phyloP scores from a whole-genome alignment of 2,888 invertebrate genomes.

The Athalia cordata region DNA sequence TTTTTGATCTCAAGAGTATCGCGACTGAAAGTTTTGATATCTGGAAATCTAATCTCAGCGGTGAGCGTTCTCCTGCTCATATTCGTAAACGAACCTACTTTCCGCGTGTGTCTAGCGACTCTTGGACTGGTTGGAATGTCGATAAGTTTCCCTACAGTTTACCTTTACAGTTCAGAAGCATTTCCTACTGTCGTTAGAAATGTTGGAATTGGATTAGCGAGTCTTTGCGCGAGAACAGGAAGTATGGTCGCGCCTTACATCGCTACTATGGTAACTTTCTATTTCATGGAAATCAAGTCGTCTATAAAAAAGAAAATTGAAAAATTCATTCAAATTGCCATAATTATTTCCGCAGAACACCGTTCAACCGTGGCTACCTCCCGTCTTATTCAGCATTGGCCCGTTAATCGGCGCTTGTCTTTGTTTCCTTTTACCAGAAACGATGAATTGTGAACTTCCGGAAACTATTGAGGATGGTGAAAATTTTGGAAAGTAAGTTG shows the following conservation, averaged over 20 bases:
- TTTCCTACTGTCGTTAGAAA: slow-evolving; percentile 94
- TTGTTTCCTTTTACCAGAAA: slow-evolving; percentile 75
- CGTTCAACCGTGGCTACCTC: slow-evolving; percentile 68
- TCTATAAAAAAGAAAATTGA: background rate
- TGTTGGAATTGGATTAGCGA: slow-evolving; percentile 89
- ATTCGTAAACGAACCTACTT: slow-evolving; percentile 59
- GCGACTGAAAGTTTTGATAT: slow-evolving; percentile 66
- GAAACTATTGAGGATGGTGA: slow-evolving; percentile 75
- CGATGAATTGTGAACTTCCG: slow-evolving; percentile 73
- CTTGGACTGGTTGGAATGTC: slow-evolving; percentile 88
- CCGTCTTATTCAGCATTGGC: slow-evolving; percentile 73
- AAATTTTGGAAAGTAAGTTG: slow-evolving; percentile 70
- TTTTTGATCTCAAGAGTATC: slow-evolving; percentile 68
- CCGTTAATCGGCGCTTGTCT: slow-evolving; percentile 73
- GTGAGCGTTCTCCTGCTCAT: slow-evolving; percentile 62
- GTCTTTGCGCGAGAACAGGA: slow-evolving; percentile 89
- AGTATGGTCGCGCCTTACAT: slow-evolving; percentile 91
- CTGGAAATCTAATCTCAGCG: slow-evolving; percentile 64
- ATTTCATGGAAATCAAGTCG: background rate
- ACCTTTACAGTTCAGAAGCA: slow-evolving; percentile 90
- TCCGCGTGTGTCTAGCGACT: slow-evolving; percentile 80
- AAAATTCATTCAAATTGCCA: background rate
- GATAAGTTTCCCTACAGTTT: slow-evolving; percentile 89
- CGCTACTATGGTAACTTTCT: slow-evolving; percentile 76
- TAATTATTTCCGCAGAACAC: slow-evolving; percentile 57